Evolutionary conservation across 2,797 vertebrate species (phyloP).

Genomic region (Ptychobarbus kaznakovi): DNA sequence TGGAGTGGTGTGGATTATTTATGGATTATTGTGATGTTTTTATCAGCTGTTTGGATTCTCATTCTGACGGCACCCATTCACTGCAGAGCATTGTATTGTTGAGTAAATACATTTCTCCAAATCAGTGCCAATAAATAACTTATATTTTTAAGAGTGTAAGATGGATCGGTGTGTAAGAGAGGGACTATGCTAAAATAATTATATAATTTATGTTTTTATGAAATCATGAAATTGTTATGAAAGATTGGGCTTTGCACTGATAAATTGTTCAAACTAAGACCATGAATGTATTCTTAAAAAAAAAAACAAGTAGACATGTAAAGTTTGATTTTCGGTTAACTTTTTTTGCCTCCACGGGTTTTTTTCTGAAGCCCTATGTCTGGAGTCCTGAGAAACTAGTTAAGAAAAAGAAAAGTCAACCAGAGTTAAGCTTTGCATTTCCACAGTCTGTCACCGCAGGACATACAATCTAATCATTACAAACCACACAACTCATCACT

Average conservation of each 20-base stretch:
- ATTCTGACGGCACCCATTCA: neutral
- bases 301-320: neutral
- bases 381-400: neutral
- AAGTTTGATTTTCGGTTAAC: neutral
- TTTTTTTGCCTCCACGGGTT: neutral
- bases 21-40: neutral
- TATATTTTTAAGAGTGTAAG: neutral
- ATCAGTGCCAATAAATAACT: neutral
- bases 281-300: neutral
- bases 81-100: neutral
- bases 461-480: conserved; percentile 2
- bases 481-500: neutral
- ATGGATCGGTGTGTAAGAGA: neutral
- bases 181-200: neutral
- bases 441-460: neutral
- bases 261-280: neutral
- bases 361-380: neutral
- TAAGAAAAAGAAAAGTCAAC: neutral
- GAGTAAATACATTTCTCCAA: neutral
- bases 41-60: neutral
- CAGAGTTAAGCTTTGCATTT: neutral
- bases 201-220: no score
- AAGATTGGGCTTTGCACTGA: neutral
- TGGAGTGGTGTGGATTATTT: neutral
- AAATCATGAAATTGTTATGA: neutral